Evolutionary conservation across 2,797 vertebrate species (phyloP).

Genomic region (Diceros bicornis): DNA sequence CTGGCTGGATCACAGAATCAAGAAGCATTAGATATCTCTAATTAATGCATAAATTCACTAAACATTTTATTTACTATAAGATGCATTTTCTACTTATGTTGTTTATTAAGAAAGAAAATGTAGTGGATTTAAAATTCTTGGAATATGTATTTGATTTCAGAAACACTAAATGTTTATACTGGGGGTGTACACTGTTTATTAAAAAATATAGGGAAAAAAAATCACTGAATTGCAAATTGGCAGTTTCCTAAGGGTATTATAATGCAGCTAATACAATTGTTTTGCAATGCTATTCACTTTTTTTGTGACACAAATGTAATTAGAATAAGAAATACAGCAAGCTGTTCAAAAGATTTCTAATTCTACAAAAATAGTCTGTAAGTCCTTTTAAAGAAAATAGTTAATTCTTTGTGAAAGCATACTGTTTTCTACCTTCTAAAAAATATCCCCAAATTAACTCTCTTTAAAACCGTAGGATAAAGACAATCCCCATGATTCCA

Average conservation of each 20-base stretch:
- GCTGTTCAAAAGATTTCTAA: neutral
- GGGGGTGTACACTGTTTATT: neutral
- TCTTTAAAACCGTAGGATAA: neutral
- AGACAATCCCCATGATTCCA: neutral
- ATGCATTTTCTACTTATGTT: neutral
- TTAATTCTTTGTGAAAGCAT: neutral
- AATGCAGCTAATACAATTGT: slow-evolving; percentile 15
- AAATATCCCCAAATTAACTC: neutral
- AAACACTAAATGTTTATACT: neutral
- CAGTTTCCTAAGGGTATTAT: neutral
- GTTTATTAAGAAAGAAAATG: neutral
- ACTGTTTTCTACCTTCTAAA: neutral
- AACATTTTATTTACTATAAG: neutral
- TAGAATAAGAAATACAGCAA: neutral
- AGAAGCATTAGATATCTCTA: neutral
- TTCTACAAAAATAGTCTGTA: neutral
- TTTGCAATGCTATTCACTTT: neutral
- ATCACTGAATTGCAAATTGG: slow-evolving; percentile 13
- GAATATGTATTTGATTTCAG: neutral
- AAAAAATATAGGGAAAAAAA: neutral
- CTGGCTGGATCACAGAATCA: neutral
- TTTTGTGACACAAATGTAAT: neutral
- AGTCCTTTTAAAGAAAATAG: neutral
- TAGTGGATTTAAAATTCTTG: neutral
- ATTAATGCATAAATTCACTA: neutral